Percentiles rank a stretch among this genome's conserved stretches.
Conservation (phyloP, 2,113 vertebrate genomes). For the Colius striatus region DNA sequence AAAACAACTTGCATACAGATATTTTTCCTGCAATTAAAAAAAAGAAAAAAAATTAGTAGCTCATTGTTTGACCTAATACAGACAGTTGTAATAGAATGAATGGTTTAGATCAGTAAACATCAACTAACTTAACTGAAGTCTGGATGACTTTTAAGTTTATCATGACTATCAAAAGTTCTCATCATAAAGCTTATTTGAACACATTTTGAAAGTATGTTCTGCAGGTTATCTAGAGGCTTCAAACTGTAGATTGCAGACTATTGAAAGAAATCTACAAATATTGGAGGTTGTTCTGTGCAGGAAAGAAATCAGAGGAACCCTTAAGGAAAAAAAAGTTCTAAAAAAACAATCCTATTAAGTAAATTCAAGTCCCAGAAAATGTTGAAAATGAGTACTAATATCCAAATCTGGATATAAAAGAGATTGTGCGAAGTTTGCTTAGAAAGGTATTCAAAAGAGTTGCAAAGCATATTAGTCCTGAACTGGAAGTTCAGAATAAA, state of each 20-base stretch:
- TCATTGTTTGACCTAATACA: neutral
- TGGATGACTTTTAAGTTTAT: neutral
- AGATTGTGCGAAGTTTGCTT: neutral
- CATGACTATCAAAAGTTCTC: neutral
- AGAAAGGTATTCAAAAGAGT: neutral
- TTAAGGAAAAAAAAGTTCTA: too few species aligned
- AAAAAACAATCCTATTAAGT: neutral
- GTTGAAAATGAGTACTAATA: neutral
- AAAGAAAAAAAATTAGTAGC: neutral
- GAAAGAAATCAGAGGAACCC: neutral
- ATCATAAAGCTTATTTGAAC: neutral
- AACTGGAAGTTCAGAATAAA: neutral
- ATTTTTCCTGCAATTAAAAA: neutral
- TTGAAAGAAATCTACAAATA: neutral
- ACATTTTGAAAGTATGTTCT: neutral
- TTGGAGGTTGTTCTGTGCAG: neutral
- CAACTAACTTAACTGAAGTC: neutral
- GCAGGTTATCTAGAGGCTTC: neutral
- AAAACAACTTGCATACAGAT: neutral
- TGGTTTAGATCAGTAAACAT: neutral
- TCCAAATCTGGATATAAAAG: neutral
- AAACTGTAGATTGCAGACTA: neutral
- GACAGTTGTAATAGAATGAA: neutral
- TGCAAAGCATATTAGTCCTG: neutral
- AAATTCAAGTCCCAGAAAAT: neutral